Base-by-base conservation (phyloP, 2,888 invertebrate genomes). In the Danaus chrysippus region DNA sequence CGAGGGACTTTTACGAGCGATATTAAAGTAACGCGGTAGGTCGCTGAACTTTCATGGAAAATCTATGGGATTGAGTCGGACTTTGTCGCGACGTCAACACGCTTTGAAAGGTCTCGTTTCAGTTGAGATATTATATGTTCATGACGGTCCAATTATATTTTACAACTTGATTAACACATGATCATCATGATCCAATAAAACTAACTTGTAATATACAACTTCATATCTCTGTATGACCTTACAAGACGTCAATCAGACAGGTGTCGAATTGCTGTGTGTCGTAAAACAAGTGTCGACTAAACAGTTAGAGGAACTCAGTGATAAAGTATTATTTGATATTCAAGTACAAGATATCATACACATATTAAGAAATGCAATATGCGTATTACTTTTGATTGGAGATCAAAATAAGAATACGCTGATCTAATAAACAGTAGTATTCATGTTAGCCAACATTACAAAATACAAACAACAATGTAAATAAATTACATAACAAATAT, bases 1-100 rank as follows among this genome's bases (percentile, higher is more conserved):
- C 70, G 82, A 81, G 77, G 76, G 71, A 70, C 73, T 71, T 87
- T 88, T 84, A 87, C 78, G 79, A 76, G 83, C 80, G 81, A 81
- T 81, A 85, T 78, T 80, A 86, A 87, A 81, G 69, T 64, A 63
- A 63, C 67, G 66, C 70, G 67, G 67, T 68, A 70, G 73, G 84
- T 84, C 83, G 72, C 59, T 79, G 82, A 86, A 81, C 87, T 84
- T 79, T 77, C 73, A 73, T 72, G 69, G 70, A 73, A 73, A 77
- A 73, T 58, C 49, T 49, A 49, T 49, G 17, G 49, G 49, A 49
- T 17, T 49, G 17, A 17, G 17, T n/a, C 17, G 17, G 15, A 49
- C 17, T 17, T 9, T 49, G n/a, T 49, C 49, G 15, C 46, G 6
- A 34, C 23, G 23, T 34, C 23, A 34, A 34, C 23, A 34, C 23